Evolutionary conservation across 2,113 vertebrate species (phyloP), one percentile per base, ranked within the genome.

Genomic region (Oreochromis spilurus): DNA sequence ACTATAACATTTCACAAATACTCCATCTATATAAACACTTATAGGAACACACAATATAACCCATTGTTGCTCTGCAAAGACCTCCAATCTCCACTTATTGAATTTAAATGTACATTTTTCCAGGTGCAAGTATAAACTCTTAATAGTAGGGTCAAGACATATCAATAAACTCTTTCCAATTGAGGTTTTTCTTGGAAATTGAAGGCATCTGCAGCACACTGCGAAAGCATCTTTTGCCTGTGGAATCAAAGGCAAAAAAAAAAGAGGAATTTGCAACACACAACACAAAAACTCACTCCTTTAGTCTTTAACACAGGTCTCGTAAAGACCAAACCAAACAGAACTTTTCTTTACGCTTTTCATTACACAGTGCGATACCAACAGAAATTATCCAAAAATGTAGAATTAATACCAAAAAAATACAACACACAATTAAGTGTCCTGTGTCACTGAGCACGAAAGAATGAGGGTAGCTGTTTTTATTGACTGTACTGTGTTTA

Each of bases 1-100:
- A 97, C 96, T 97, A 97, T 97, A 97, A 97, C 96, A 94, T 95
- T 95, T 96, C 96, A 97, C 97, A 98, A 97, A 87, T 95, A 97
- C 97, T 95, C 95, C 97, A 97, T 96, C 96, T 96, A 96, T 96
- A 97, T 82, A 87, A 93, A 95, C 95, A 96, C 96, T 91, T 92
- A 96, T 94, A 91, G 79, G 81, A 96, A 97, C 96, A 97, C 97
- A 96, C 96, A 94, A 97, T 96, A 96, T 82, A 90, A 93, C 91
- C 75, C 50, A 85, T 36, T 24, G 17, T 96, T 84, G 95, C 57
- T 29, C 92, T 92, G 94, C 93, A 94, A 91, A 95, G 89, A 91
- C 89, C 84, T 86, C 29, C 95, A 97, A 79, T 86, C 81, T 91
- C 81, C 48, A 72, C 9, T 79, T 29, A 21, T 4, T 38, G 5